phyloP scores from a whole-genome alignment of 2,888 invertebrate species.

The Biston betularia region DNA sequence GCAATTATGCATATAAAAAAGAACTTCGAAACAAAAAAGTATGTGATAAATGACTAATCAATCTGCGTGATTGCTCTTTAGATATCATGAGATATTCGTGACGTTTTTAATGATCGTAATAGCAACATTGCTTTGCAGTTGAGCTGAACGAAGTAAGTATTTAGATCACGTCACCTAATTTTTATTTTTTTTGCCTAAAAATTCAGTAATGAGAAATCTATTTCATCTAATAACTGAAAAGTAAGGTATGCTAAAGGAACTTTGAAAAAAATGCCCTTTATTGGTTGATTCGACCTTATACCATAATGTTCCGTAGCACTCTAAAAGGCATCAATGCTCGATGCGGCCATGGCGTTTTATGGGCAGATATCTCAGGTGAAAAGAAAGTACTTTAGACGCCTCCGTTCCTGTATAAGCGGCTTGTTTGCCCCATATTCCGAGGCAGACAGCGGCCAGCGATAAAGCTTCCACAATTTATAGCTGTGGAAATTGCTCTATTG shows the following conservation, averaged over 20 bases:
- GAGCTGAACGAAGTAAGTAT: too few species aligned
- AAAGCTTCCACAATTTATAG: constrained; percentile 62
- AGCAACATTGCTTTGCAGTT: too few species aligned
- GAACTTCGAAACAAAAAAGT: too few species aligned
- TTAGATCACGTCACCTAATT: too few species aligned
- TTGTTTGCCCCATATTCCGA: constrained; percentile 57
- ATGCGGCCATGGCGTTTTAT: constrained; percentile 11
- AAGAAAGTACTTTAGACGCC: constrained; percentile 15
- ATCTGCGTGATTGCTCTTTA: too few species aligned
- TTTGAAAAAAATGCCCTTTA: not conserved
- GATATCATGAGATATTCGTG: too few species aligned
- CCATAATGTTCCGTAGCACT: constrained; percentile 21
- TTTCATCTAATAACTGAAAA: not conserved
- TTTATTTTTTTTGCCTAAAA: not conserved
- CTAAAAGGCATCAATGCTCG: constrained; percentile 16
- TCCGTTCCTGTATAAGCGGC: constrained; percentile 42
- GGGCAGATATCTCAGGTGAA: constrained; percentile 25
- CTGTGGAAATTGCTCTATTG: constrained; percentile 59
- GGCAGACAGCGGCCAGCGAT: constrained; percentile 51
- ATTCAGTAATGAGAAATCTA: not conserved
- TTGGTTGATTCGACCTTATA: not conserved
- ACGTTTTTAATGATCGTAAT: too few species aligned
- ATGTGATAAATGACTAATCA: too few species aligned
- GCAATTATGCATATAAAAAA: too few species aligned
- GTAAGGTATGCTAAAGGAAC: not conserved